These are phyloP conservation scores for Aleiodes sp. DNA, from an alignment of 1,140 invertebrate genomes.

Conservation along the genomic window DNA sequence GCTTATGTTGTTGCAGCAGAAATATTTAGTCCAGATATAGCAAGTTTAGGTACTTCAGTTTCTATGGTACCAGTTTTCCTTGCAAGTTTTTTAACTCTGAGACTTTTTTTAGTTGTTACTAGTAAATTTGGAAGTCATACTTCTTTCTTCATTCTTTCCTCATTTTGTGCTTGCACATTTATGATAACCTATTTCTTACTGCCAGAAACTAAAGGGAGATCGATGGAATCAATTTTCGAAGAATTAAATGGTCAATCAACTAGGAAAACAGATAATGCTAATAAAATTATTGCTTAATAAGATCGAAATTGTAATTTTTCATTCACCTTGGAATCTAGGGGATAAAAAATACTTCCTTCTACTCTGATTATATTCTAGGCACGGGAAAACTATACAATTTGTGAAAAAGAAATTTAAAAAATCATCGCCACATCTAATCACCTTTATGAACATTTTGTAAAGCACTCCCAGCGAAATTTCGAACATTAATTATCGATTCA, in stretches of 20 bases:
- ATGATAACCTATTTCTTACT: conserved; percentile 61
- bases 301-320: too few species aligned
- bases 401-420: too few species aligned
- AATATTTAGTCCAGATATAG: conserved; percentile 67
- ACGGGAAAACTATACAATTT: too few species aligned
- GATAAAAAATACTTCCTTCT: too few species aligned
- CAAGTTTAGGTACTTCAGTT: conserved; percentile 64
- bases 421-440: too few species aligned
- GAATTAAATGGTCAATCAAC: conserved; percentile 49
- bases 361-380: too few species aligned
- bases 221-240: conserved; percentile 68
- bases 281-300: too few species aligned
- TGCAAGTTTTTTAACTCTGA: conserved; percentile 68
- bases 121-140: conserved; percentile 48
- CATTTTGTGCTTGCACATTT: conserved; percentile 41
- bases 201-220: conserved; percentile 74
- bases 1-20: conserved; percentile 73
- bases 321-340: too few species aligned
- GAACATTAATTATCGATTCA: too few species aligned
- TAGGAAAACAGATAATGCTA: too few species aligned
- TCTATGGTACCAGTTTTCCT: conserved; percentile 65
- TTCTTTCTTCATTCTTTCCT: conserved; percentile 54
- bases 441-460: too few species aligned
- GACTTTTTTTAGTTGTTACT: conserved; percentile 55
- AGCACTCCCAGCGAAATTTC: too few species aligned